Evolutionary conservation across 1,140 invertebrate species (phyloP).

Genomic region (Drosophila guanche): DNA sequence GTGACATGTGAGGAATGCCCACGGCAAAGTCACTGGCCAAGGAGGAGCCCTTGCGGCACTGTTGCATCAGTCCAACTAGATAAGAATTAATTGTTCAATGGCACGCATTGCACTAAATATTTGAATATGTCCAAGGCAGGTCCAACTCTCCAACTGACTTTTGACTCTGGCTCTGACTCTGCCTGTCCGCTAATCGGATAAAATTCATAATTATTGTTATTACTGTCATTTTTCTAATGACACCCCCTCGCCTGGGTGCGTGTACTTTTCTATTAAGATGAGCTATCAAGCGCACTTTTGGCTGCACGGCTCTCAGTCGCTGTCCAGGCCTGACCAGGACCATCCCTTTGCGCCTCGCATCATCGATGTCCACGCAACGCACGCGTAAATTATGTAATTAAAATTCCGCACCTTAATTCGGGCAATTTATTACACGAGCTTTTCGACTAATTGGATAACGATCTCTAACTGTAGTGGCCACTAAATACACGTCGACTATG

Average conservation of each 20-base stretch:
- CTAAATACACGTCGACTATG: too few species aligned
- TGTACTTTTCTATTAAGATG: constrained; percentile 83
- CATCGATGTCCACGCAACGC: constrained; percentile 50
- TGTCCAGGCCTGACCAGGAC: not conserved
- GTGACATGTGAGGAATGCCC: constrained; percentile 75
- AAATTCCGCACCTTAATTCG: constrained; percentile 83
- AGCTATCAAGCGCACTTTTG: constrained; percentile 78
- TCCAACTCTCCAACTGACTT: too few species aligned
- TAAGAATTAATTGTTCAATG: constrained; percentile 83
- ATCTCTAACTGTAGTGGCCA: constrained; percentile 68
- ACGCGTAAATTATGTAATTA: constrained; percentile 83
- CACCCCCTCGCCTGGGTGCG: constrained; percentile 54
- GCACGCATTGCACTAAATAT: constrained; percentile 82
- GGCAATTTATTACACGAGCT: constrained; percentile 81
- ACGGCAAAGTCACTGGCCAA: constrained; percentile 16
- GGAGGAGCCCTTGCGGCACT: constrained; percentile 41
- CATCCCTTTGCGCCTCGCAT: constrained; percentile 11
- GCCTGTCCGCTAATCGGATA: constrained; percentile 78
- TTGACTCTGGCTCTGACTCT: constrained; percentile 29
- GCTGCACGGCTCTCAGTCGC: constrained; percentile 31
- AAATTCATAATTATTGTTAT: constrained; percentile 84
- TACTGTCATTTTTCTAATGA: constrained; percentile 83
- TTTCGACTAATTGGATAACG: constrained; percentile 81
- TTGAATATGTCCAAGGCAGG: constrained; percentile 50
- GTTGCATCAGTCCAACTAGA: constrained; percentile 80